Base-by-base conservation (phyloP, 2,797 vertebrate genomes). In the Sciurus carolinensis region DNA sequence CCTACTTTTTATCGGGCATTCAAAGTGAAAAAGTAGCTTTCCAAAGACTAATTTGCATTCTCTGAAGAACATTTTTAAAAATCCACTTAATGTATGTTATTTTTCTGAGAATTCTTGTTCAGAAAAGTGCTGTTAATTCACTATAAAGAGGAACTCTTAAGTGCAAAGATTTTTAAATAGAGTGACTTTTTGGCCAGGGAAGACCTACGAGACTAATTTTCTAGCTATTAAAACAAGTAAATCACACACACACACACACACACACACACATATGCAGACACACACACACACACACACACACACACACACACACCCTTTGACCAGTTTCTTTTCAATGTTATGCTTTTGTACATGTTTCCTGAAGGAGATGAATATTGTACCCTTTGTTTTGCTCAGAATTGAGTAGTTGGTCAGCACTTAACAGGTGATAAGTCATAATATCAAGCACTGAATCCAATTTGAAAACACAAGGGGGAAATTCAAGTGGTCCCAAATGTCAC, bases 401-500 rank as follows among this genome's bases (percentile, higher is more conserved):
- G 81, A 93, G n/a, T 93, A 57, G 42, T 92, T 91, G 89, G 80
- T 95, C 80, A 89, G 62, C 76, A 94, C 59, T 90, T 75, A 94
- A 87, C 77, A 97, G 93, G 87, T 86, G 93, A 47, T 81, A 96
- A 94, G 89, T 94, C 84, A 85, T 76, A 90, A 96, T 83, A 92
- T 93, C 47, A 91, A 94, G 67, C 26, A 42, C 39, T 13, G 24
- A 91, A 93, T 93, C 94, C 50, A 97, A 52, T 96, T 90, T 93
- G 89, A 96, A 96, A 89, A 52, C 4, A 1, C 50, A 79, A 79
- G 81, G 72, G 72, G 77, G 57, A 76, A 66, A 96, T 73, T 76
- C 90, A 96, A 97, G 73, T 86, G 87, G 80, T 81, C 93, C 76
- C 91, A 97, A 96, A 94, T 73, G 94, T 1, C 5, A 94, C 75